Conservation (phyloP, 2,797 vertebrate species). For the Otolemur crassicaudatus region DNA sequence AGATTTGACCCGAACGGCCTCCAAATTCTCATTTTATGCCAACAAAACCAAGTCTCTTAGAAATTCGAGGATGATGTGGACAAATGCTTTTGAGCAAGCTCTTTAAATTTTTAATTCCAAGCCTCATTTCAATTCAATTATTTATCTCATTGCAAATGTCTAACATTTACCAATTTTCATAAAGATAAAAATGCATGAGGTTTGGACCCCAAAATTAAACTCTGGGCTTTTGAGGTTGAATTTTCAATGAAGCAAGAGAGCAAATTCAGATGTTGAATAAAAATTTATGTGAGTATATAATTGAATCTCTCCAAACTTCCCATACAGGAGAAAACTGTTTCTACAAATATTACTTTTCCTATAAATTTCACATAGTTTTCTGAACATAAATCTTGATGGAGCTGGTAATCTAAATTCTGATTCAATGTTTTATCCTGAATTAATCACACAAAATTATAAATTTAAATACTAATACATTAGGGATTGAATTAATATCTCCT, state of each 20-base stretch:
- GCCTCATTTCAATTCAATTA: slow-evolving; percentile 58
- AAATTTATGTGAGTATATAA: slow-evolving; percentile 41
- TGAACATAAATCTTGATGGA: slow-evolving; percentile 46
- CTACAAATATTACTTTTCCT: slow-evolving; percentile 41
- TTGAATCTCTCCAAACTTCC: slow-evolving; percentile 26
- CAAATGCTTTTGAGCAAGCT: slow-evolving; percentile 34
- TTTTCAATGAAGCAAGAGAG: slow-evolving; percentile 65
- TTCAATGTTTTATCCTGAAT: slow-evolving; percentile 30
- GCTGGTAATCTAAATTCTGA: slow-evolving; percentile 1
- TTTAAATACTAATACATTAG: slow-evolving; percentile 37
- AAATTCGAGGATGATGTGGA: background rate
- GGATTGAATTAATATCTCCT: slow-evolving; percentile 48
- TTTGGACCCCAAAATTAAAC: slow-evolving; percentile 64
- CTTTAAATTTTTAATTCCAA: slow-evolving; percentile 60
- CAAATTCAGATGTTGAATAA: slow-evolving; percentile 54
- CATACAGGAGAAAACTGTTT: slow-evolving; percentile 18
- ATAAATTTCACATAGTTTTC: slow-evolving; percentile 60
- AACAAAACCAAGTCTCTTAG: background rate
- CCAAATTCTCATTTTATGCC: background rate
- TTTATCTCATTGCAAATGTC: slow-evolving; percentile 51
- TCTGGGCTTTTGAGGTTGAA: slow-evolving; percentile 60
- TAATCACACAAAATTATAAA: slow-evolving; percentile 50
- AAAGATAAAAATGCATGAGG: slow-evolving; percentile 66
- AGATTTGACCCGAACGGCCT: background rate
- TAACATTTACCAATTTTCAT: slow-evolving; percentile 56